Percentiles rank a stretch among this genome's conserved stretches.
These are phyloP conservation scores for Drosophila mimetica DNA, from an alignment of 2,888 invertebrate species.

Conservation along the genomic window DNA sequence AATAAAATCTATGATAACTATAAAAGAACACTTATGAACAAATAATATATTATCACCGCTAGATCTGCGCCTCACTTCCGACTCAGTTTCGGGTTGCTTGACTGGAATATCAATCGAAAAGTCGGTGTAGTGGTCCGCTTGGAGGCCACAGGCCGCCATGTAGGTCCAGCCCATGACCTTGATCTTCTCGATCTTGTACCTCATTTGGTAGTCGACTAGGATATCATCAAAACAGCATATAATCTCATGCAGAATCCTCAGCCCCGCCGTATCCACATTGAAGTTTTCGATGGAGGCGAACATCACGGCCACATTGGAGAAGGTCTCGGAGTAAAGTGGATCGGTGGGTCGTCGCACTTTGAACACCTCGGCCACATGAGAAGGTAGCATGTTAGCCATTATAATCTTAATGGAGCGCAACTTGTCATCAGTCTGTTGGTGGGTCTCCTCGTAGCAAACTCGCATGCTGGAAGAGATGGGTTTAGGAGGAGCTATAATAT, in stretches of 20 bases:
- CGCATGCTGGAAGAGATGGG: conserved; percentile 85
- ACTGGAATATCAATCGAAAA: conserved; percentile 7
- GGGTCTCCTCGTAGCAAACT: conserved; percentile 89
- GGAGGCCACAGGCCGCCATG: conserved; percentile 97
- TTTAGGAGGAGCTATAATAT: too few relatives aligned
- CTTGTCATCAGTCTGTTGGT: conserved; percentile 92
- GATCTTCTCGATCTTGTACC: conserved; percentile 94
- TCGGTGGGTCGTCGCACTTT: conserved; percentile 77
- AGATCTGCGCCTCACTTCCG: not conserved
- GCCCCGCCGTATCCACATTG: conserved; percentile 87
- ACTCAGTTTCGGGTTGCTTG: not conserved
- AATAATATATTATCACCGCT: conserved; percentile 9
- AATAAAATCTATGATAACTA: not conserved
- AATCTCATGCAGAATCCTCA: conserved; percentile 93
- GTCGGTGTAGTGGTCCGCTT: conserved; percentile 69
- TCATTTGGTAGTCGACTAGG: conserved; percentile 86
- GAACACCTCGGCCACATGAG: conserved; percentile 89
- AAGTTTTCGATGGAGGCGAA: conserved; percentile 96
- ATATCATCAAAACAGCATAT: conserved; percentile 96
- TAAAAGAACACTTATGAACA: too few relatives aligned
- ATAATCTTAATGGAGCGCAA: conserved; percentile 93
- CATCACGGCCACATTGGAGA: conserved; percentile 96
- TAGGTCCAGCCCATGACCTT: conserved; percentile 98
- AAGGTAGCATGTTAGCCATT: conserved; percentile 95
- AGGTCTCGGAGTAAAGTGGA: conserved; percentile 93